Base-by-base conservation (phyloP, 2,113 vertebrate genomes). In the Archilochus colubris region DNA sequence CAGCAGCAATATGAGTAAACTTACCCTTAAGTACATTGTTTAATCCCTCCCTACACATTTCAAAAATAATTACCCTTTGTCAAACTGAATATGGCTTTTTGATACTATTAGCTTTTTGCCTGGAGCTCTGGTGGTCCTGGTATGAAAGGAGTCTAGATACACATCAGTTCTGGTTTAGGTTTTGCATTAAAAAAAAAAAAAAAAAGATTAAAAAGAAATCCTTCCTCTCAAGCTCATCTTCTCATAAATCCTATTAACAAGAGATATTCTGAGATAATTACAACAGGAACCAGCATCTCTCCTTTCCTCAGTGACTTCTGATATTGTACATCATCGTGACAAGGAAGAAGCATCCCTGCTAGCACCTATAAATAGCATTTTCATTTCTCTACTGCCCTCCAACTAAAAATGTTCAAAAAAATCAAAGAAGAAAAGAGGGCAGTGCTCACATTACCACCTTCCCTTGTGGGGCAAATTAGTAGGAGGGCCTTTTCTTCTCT, bases 241-340 rank as follows among this genome's bases (percentile, higher is more conserved):
- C 85, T 61, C 24, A 10, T 62, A 86, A 96, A 90, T 91, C 72
- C 72, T 89, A 85, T 82, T 88, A 91, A 73, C n/a, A 59, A 76
- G 55, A 88, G 54, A 76, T 82, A 76, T 58, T 79, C 58, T 51
- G 72, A 89, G 85, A 85, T 76, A 88, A 91, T 38, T 77, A 54
- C 51, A 85, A 68, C 18, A 78, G 54, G 24, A 17, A 5, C 31
- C 54, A 55, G n/a, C 54, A 68, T 51, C 30, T 58, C 58, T 81
- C 27, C 55, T 76, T 72, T 85, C 74, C 30, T 91, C 63, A 28
- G 36, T 88, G 78, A 82, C 51, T 85, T 84, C 36, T 74, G 64
- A 64, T 54, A 54, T 12, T n/a, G 15, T 57, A 76, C 36, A 66
- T 69, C 61, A 78, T 50, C n/a, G 9, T 38, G 44, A n/a, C 44